Percentiles rank a stretch among this genome's conserved stretches.
Evolutionary conservation across 1,140 invertebrate genomes (phyloP).

Genomic region (Alviniconcha marisindica): DNA sequence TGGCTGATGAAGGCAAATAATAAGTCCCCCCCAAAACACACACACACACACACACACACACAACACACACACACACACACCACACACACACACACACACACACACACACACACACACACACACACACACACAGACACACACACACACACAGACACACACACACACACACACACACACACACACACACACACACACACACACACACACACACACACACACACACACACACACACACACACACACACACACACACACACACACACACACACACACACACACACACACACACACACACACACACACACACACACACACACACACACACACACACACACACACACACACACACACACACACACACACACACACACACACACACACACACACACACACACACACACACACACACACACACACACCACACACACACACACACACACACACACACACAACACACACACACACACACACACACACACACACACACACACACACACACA

Average conservation of each 20-base stretch:
- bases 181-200: too few relatives aligned
- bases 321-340: not conserved
- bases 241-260: not conserved
- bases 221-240: not conserved
- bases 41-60: not conserved
- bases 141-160: too few relatives aligned
- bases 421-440: not conserved
- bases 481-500: slow-evolving; percentile 7
- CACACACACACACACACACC: not conserved
- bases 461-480: not conserved
- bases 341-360: not conserved
- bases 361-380: not conserved
- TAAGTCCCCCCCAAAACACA: not conserved
- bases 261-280: not conserved
- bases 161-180: too few relatives aligned
- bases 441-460: not conserved
- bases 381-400: not conserved
- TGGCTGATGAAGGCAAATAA: too few relatives aligned
- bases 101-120: too few relatives aligned
- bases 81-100: too few relatives aligned
- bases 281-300: not conserved
- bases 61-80: too few relatives aligned
- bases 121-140: not conserved
- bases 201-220: too few relatives aligned
- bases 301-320: not conserved